These are phyloP conservation scores for Glossophaga mutica DNA, from an alignment of 2,797 vertebrate species.

Conservation along the genomic window DNA sequence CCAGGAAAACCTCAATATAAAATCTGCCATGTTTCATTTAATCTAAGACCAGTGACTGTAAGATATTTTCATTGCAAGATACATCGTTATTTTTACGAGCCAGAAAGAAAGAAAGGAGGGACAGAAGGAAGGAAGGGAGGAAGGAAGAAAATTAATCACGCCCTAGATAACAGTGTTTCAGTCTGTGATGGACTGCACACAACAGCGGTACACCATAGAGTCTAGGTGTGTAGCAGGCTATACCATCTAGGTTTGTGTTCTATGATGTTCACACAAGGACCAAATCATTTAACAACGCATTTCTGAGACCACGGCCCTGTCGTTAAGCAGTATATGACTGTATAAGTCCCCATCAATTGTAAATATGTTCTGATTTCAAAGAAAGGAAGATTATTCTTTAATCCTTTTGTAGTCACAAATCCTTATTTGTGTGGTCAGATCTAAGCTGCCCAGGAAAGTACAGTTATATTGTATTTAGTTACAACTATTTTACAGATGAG, in stretches of 20 bases:
- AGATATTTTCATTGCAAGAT: background rate
- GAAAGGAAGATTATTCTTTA: background rate
- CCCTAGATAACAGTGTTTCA: background rate
- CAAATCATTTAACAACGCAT: background rate
- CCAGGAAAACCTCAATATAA: background rate
- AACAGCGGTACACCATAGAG: too few relatives aligned
- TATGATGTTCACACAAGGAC: background rate
- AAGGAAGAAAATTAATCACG: background rate
- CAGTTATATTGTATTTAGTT: background rate
- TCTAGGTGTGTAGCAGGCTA: background rate
- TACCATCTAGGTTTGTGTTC: background rate
- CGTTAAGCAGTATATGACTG: background rate
- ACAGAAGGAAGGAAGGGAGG: background rate
- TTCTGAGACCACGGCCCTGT: background rate
- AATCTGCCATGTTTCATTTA: background rate
- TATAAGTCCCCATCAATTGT: background rate
- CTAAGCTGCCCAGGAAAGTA: background rate
- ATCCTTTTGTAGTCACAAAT: background rate
- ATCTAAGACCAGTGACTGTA: background rate
- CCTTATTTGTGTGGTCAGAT: background rate
- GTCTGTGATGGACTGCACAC: background rate
- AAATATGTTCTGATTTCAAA: background rate
- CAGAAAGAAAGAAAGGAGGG: background rate
- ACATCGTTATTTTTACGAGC: background rate
- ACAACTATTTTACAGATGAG: background rate